Evolutionary conservation across 2,888 invertebrate species (phyloP).

Genomic region (Drosophila algonquin): DNA sequence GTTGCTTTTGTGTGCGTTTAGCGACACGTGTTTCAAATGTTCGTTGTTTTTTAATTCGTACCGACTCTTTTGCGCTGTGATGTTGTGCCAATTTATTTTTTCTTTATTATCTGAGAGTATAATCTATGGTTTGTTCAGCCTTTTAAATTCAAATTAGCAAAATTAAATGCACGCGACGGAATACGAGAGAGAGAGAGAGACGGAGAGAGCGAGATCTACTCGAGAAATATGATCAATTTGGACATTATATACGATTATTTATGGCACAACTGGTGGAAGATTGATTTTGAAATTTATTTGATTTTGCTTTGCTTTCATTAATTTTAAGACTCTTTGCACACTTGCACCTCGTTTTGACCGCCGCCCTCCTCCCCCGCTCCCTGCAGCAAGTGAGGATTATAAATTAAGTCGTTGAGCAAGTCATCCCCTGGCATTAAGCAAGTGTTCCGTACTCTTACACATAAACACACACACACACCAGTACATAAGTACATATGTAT

Average conservation of each 20-base stretch:
- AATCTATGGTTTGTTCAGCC: slow-evolving; percentile 69
- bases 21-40: slow-evolving; percentile 77
- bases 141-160: slow-evolving; percentile 76
- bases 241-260: slow-evolving; percentile 26
- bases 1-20: slow-evolving; percentile 51
- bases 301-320: slow-evolving; percentile 2
- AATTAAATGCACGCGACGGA: slow-evolving; percentile 71
- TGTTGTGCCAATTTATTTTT: slow-evolving; percentile 71
- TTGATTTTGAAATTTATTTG: slow-evolving; percentile 41
- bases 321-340: neutral
- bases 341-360: slow-evolving; percentile 1
- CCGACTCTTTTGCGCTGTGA: slow-evolving; percentile 40
- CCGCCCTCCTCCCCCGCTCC: no score
- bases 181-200: no score
- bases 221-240: slow-evolving; percentile 38
- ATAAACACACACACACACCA: no score
- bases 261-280: slow-evolving; percentile 29
- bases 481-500: no score
- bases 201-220: slow-evolving; percentile 12
- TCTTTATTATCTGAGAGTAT: slow-evolving; percentile 66
- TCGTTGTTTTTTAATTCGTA: slow-evolving; percentile 49
- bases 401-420: slow-evolving; percentile 30
- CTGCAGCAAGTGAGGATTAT: slow-evolving; percentile 3
- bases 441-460: neutral
- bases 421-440: slow-evolving; percentile 2